Conservation (phyloP, 2,888 invertebrate species). For the Oegoconia quadripuncta region DNA sequence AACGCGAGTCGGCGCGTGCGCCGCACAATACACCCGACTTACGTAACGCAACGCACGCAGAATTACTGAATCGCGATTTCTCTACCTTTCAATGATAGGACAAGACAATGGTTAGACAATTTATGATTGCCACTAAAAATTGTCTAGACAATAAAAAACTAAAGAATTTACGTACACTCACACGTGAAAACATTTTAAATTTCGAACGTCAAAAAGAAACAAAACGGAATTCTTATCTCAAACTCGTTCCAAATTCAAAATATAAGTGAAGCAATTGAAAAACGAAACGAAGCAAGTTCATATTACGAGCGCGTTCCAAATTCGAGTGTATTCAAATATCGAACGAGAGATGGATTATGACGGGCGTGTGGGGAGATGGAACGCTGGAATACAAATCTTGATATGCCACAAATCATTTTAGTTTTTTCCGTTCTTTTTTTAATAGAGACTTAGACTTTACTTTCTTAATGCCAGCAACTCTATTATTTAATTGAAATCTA, state of each 20-base stretch:
- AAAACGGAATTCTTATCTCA: conserved; percentile 54
- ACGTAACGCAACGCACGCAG: conserved; percentile 67
- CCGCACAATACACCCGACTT: conserved; percentile 38
- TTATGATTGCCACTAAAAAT: conserved; percentile 29
- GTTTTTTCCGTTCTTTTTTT: conserved; percentile 34
- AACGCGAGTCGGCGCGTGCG: conserved; percentile 61
- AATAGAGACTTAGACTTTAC: conserved; percentile 24
- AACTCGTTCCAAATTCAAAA: conserved; percentile 73
- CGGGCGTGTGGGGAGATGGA: conserved; percentile 46
- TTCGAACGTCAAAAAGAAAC: conserved; percentile 34
- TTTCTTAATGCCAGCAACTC: conserved; percentile 24
- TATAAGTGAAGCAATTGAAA: conserved; percentile 77
- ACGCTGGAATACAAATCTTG: conserved; percentile 53
- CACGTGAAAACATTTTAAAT: conserved; percentile 30
- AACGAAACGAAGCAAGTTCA: conserved; percentile 73
- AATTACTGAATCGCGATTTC: conserved; percentile 70
- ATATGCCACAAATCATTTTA: conserved; percentile 44
- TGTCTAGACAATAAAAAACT: conserved; percentile 12
- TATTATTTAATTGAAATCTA: conserved; percentile 37
- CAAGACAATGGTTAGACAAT: conserved; percentile 49
- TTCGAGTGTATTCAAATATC: conserved; percentile 76
- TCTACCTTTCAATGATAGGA: conserved; percentile 55
- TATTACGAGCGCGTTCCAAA: conserved; percentile 73
- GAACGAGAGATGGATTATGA: conserved; percentile 70
- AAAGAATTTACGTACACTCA: conserved; percentile 18